Evolutionary conservation across 2,888 invertebrate genomes (phyloP).

Genomic region (Leptinotarsa haldemani): DNA sequence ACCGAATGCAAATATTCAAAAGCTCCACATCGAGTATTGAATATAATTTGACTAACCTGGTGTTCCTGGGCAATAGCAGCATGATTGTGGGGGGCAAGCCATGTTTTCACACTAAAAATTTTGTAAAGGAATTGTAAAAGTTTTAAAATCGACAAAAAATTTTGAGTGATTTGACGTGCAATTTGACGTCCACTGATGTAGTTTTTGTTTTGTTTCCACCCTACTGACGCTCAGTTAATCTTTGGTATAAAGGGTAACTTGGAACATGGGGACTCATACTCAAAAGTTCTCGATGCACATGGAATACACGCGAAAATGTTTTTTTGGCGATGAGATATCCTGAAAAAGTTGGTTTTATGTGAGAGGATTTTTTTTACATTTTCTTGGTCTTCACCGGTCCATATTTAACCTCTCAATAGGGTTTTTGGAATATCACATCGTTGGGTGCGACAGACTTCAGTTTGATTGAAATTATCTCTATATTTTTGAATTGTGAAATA

Average conservation of each 20-base stretch:
- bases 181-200: neutral
- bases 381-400: too few species aligned
- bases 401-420: too few species aligned
- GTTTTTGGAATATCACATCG: too few species aligned
- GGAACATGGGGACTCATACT: too few species aligned
- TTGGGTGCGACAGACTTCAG: too few species aligned
- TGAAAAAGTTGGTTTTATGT: too few species aligned
- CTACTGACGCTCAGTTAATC: neutral
- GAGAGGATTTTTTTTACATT: too few species aligned
- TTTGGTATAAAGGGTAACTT: neutral
- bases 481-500: too few species aligned
- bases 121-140: neutral
- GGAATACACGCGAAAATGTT: too few species aligned
- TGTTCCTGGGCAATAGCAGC: neutral
- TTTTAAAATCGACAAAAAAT: neutral
- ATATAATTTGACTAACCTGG: neutral
- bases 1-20: neutral
- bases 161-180: slow-evolving; percentile 5
- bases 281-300: too few species aligned
- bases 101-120: slow-evolving; percentile 6
- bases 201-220: neutral
- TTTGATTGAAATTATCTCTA: too few species aligned
- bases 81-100: neutral
- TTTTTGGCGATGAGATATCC: too few species aligned
- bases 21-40: neutral